Percentiles rank a stretch among this genome's conserved stretches.
Conservation (phyloP, 92 coral and sea anemone genomes). For the Parazoanthus swiftii region DNA sequence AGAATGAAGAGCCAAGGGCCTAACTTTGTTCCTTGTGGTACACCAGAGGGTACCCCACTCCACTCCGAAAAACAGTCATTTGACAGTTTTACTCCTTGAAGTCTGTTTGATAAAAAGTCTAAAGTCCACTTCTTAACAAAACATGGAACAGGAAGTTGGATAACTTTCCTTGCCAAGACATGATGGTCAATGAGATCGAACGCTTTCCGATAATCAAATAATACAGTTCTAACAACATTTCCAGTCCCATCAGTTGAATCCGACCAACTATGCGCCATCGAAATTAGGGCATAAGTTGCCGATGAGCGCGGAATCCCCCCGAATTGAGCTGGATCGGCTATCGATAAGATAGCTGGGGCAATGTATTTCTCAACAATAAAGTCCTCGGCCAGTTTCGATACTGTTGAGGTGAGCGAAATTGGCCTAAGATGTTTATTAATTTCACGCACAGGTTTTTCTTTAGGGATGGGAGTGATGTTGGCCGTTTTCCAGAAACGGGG, state of each 20-base stretch:
- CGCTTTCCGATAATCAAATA: too few species aligned
- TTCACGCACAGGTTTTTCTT: not conserved
- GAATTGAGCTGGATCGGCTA: not conserved
- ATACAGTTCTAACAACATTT: not conserved
- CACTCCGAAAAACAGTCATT: constrained; percentile 8
- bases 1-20: constrained; percentile 9
- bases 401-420: constrained; percentile 9
- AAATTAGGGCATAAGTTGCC: not conserved
- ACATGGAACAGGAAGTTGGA: not conserved
- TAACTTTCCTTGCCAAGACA: not conserved
- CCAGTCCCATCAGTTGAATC: not conserved
- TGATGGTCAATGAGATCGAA: not conserved
- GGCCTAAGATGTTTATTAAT: not conserved
- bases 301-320: constrained; percentile 13
- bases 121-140: not conserved
- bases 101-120: not conserved
- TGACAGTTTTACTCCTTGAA: not conserved
- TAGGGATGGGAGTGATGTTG: not conserved
- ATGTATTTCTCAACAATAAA: not conserved
- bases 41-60: not conserved
- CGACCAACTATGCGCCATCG: not conserved
- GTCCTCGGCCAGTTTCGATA: constrained; percentile 6
- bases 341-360: not conserved
- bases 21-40: not conserved
- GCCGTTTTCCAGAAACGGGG: constrained; percentile 15